Evolutionary conservation across 2,113 vertebrate genomes (phyloP), one percentile per base, ranked within the genome.

Genomic region (Sminthopsis crassicaudata): DNA sequence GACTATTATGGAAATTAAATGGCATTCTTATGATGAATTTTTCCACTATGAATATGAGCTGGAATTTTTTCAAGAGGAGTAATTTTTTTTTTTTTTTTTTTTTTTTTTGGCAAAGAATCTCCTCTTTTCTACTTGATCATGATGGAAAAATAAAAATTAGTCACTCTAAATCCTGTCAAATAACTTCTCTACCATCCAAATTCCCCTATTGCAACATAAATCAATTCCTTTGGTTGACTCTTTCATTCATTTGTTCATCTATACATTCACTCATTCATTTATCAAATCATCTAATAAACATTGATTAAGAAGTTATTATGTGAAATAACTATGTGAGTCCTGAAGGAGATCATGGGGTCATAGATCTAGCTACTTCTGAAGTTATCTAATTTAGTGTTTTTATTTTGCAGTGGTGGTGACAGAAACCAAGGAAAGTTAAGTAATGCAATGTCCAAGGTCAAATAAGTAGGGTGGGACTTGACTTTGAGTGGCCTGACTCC

Each of bases 91-190:
- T 30, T 60, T 57, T 57, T 25, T 23, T 54, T 54, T 57, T 2
- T 27, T 67, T 76, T 3, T 60, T 95, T 76, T 67, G 11, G 25
- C 25, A 42, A 93, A 95, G 51, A 36, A 14, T 1, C 1, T 52
- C 88, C 30, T 11, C 60, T 50, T 46, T 93, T 55, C 24, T 26
- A 57, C 12, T 76, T 95, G 24, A 89, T 51, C 22, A 25, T 51
- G 30, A 55, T 91, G 46, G 67, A 52, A 91, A n/a, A 91, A 54
- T 42, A 36, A 76, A 26, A 94, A 88, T 93, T 91, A 46, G 91
- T 95, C 94, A 12, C 9, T 67, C 91, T 90, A 42, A 6, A 94
- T 27, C 10, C 36, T 91, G 51, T 46, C 5, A 10, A 84, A 46
- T 27, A 36, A 52, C 24, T 51, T 30, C 46, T 76, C 67, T 36